Percentiles rank a stretch among this genome's conserved stretches.
These are phyloP conservation scores for Alloscopus bannaensis DNA, from an alignment of 2,888 invertebrate species.

Conservation along the genomic window DNA sequence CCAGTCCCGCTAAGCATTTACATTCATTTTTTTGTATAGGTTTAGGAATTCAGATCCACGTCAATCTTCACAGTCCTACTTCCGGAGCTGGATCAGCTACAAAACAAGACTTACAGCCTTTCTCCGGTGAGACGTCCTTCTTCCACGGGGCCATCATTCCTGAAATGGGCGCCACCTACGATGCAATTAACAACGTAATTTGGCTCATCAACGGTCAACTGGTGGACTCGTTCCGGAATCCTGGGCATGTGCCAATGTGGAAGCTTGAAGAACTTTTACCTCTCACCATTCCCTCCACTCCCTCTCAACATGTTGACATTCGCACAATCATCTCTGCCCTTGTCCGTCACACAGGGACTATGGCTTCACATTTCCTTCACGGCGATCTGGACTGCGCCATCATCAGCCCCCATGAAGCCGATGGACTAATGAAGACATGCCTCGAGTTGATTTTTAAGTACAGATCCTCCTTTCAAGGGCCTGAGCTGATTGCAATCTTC, in stretches of 20 bases:
- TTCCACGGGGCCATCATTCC: conserved; percentile 51
- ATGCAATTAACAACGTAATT: conserved; percentile 75
- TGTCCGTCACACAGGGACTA: conserved; percentile 30
- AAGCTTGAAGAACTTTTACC: conserved; percentile 37
- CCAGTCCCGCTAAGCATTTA: neutral
- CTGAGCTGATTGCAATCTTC: conserved; percentile 42
- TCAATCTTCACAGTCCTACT: neutral
- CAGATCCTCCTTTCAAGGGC: conserved; percentile 10
- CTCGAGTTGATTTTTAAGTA: conserved; percentile 33
- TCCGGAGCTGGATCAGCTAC: neutral
- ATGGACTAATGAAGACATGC: conserved; percentile 9
- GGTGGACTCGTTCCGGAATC: conserved; percentile 75
- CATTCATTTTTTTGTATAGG: neutral
- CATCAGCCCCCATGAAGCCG: conserved; percentile 41
- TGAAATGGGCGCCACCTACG: conserved; percentile 75
- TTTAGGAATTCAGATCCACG: conserved; percentile 17
- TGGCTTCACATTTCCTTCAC: conserved; percentile 30
- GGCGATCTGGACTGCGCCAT: conserved; percentile 27
- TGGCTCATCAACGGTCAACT: conserved; percentile 75
- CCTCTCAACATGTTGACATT: neutral
- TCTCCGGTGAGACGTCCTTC: conserved; percentile 31
- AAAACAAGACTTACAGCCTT: conserved; percentile 36
- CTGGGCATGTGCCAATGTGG: conserved; percentile 73
- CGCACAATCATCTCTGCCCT: conserved; percentile 24
- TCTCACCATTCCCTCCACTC: neutral